phyloP scores from a whole-genome alignment of 2,113 vertebrate genomes.

The Odocoileus virginianus region DNA sequence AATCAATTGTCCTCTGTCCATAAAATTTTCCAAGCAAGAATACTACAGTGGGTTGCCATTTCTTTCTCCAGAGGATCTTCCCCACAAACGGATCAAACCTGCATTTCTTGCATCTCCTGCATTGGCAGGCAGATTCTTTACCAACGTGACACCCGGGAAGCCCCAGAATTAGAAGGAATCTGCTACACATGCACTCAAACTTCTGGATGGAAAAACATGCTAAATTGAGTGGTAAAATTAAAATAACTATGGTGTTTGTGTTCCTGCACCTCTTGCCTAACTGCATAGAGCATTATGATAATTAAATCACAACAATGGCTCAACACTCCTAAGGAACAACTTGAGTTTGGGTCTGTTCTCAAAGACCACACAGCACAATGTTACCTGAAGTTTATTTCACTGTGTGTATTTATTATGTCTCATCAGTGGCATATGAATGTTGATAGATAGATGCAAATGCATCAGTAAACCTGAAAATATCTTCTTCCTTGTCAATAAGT shows the following conservation, averaged over 20 bases:
- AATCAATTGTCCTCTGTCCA: neutral
- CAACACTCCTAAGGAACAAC: neutral
- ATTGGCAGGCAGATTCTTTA: neutral
- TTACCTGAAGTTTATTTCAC: neutral
- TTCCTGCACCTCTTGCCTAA: neutral
- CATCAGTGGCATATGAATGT: neutral
- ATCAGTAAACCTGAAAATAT: neutral
- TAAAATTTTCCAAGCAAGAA: neutral
- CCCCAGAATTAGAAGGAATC: neutral
- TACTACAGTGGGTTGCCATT: neutral
- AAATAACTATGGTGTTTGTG: neutral
- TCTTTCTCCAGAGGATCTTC: neutral
- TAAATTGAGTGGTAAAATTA: neutral
- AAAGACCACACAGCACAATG: neutral
- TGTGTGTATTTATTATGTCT: neutral
- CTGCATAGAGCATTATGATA: neutral
- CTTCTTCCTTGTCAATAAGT: neutral
- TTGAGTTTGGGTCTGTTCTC: neutral
- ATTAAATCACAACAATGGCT: neutral
- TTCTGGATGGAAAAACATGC: neutral
- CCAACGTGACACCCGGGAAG: neutral
- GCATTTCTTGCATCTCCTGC: neutral
- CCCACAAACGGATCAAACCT: neutral
- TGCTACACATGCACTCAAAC: neutral
- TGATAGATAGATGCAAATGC: neutral